These are phyloP conservation scores for Baronia brevicornis DNA, from an alignment of 2,888 invertebrate genomes.

Conservation along the genomic window DNA sequence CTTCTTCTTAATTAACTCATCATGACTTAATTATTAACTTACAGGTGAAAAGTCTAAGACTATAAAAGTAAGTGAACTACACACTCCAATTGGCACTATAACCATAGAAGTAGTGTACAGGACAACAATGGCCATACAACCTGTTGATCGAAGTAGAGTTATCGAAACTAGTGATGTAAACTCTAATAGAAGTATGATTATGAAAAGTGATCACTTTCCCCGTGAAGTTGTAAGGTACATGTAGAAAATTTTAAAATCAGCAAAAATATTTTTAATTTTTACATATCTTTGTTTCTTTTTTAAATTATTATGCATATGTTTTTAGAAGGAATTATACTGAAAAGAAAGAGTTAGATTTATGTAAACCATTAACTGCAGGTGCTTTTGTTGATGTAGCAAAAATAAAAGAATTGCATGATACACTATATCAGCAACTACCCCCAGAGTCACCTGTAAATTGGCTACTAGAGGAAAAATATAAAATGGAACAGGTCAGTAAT, in stretches of 20 bases:
- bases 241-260: neutral
- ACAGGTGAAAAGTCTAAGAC: slow-evolving; percentile 87
- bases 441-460: slow-evolving; percentile 59
- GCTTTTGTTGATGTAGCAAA: slow-evolving; percentile 84
- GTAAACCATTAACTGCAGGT: slow-evolving; percentile 84
- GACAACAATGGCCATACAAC: slow-evolving; percentile 93
- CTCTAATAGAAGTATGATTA: slow-evolving; percentile 78
- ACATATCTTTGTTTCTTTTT: neutral
- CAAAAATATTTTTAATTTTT: no score
- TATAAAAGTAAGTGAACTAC: slow-evolving; percentile 88
- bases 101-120: slow-evolving; percentile 89
- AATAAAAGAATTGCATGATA: slow-evolving; percentile 64
- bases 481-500: slow-evolving; percentile 43
- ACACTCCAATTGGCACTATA: slow-evolving; percentile 90
- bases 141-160: slow-evolving; percentile 81
- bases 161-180: slow-evolving; percentile 34
- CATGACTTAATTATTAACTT: slow-evolving; percentile 20
- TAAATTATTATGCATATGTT: slow-evolving; percentile 1
- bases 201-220: slow-evolving; percentile 93
- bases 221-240: slow-evolving; percentile 76
- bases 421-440: slow-evolving; percentile 50
- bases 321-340: slow-evolving; percentile 55
- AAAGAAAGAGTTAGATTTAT: slow-evolving; percentile 80
- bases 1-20: no score
- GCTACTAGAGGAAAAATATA: slow-evolving; percentile 56